Conservation (phyloP, 2,113 vertebrate genomes). For the Gymnobelideus leadbeateri region DNA sequence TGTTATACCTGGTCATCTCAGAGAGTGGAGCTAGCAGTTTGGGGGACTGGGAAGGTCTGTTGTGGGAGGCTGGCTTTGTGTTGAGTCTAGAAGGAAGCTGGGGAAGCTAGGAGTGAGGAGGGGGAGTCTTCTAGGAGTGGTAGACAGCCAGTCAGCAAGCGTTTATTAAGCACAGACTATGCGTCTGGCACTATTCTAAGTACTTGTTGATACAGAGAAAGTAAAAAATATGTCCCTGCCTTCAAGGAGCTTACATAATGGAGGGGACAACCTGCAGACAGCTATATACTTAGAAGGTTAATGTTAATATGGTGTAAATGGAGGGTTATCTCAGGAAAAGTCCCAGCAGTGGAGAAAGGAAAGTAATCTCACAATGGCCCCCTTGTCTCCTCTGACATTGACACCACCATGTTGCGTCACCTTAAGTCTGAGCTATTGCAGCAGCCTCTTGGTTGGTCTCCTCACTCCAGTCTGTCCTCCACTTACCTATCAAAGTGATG, state of each 20-base stretch:
- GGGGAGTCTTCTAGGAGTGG: background rate
- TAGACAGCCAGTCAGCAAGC: background rate
- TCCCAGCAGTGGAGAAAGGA: background rate
- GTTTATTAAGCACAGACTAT: background rate
- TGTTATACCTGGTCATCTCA: background rate
- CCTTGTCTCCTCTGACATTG: background rate
- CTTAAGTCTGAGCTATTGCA: background rate
- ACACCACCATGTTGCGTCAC: too few species aligned
- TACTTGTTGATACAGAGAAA: background rate
- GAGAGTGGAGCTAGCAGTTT: background rate
- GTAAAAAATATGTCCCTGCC: background rate
- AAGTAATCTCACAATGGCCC: background rate
- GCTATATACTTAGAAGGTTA: background rate
- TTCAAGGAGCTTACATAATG: background rate
- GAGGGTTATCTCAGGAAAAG: background rate
- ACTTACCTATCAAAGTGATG: too few species aligned
- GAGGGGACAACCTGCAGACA: background rate
- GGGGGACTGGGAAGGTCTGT: background rate
- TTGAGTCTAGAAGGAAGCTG: background rate
- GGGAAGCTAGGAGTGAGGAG: background rate
- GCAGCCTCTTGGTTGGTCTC: background rate
- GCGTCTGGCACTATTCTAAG: background rate
- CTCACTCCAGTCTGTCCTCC: too few species aligned
- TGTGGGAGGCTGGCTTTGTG: background rate
- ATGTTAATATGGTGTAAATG: background rate